Base-by-base conservation (phyloP, 2,113 vertebrate species). In the Dasypus novemcinctus region DNA sequence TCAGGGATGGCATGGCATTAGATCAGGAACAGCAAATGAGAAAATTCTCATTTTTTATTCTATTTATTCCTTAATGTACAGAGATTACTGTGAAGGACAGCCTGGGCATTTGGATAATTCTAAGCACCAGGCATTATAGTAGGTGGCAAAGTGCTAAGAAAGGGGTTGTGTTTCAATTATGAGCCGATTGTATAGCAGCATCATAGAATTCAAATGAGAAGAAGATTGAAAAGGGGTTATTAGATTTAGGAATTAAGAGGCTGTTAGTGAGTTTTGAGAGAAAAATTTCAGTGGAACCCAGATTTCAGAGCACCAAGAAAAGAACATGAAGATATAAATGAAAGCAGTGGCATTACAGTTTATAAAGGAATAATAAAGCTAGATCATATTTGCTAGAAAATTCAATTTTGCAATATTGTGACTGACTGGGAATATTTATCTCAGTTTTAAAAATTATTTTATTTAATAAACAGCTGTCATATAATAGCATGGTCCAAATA, bases 121-220 rank as follows among this genome's bases (percentile, higher is more conserved):
- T 21, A 6, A 74, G 49, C 52, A 12, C 61, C 18, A 79, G 80
- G 36, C 25, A 36, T 21, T 46, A 61, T 6, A 66, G 31, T 15
- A 76, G 63, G 8, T 13, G 64, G 23, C 7, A 49, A 87, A 91
- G 21, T 52, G 10, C 33, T 89, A 36, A 95, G 57, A 93, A 95
- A 94, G 61, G 86, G 31, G 11, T 29, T 79, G n/a, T 54, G 66
- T 93, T 92, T 80, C 23, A 2, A 0, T 79, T 27, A 91, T 4
- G 29, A 91, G 84, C 41, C 11, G 18, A 31, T 8, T 41, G 1
- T 64, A 61, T 61, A 63, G 80, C 21, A 25, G 59, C 54, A 29
- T 25, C 21, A 86, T 49, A 17, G 74, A 85, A 96, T 93, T 41
- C 79, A 86, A 57, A 88, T 52, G 64, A 95, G 85, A 76, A 4